These are phyloP conservation scores for Petromus typicus DNA, from an alignment of 2,113 vertebrate species.

Conservation along the genomic window DNA sequence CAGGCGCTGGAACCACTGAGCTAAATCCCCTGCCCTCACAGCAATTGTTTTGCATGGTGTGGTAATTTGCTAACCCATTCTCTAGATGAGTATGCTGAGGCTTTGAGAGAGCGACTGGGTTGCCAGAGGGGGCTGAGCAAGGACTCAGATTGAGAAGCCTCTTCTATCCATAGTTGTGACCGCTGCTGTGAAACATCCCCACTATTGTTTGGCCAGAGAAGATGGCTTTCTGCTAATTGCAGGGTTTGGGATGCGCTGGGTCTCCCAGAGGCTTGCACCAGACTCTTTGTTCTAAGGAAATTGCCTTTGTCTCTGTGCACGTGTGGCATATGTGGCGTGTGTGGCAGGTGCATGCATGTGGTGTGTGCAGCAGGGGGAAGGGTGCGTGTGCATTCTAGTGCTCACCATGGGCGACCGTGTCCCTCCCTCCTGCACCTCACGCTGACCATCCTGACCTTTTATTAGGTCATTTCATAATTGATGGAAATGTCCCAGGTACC, in stretches of 20 bases:
- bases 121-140: neutral
- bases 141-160: neutral
- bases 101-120: neutral
- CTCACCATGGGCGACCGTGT: neutral
- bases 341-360: neutral
- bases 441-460: constrained; percentile 61
- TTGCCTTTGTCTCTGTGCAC: neutral
- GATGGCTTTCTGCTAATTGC: neutral
- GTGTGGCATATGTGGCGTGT: neutral
- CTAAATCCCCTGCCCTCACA: no score
- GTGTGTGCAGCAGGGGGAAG: neutral
- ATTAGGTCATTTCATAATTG: constrained; percentile 68
- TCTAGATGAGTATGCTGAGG: neutral
- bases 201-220: neutral
- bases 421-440: neutral
- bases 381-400: neutral
- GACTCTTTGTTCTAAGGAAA: constrained; percentile 52
- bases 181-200: neutral
- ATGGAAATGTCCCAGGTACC: constrained; percentile 53
- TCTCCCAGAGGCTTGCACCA: neutral
- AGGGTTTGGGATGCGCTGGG: neutral
- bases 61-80: neutral
- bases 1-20: no score
- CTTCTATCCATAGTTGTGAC: neutral
- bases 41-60: neutral